Evolutionary conservation across 2,888 invertebrate species (phyloP).

Genomic region (Gandaritis pyraliata): DNA sequence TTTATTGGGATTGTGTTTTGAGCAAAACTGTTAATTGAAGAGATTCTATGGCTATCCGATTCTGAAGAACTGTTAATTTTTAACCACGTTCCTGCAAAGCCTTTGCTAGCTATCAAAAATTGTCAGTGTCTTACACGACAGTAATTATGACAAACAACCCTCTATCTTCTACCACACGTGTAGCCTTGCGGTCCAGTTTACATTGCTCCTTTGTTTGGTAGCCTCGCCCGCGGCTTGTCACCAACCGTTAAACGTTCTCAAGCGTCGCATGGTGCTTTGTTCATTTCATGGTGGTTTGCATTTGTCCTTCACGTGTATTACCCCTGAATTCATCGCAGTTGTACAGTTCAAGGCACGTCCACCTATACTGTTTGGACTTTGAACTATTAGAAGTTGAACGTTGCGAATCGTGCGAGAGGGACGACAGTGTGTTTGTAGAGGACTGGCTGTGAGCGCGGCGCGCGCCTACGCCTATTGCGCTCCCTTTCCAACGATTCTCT

Average conservation of each 20-base stretch:
- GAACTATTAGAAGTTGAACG: no score
- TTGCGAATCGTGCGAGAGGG: no score
- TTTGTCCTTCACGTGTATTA: constrained; percentile 54
- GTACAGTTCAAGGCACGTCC: no score
- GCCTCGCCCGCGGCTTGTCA: constrained; percentile 70
- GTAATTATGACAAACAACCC: constrained; percentile 13
- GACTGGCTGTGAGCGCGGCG: no score
- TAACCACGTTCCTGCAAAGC: no score
- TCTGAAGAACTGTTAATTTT: no score
- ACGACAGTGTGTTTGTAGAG: no score
- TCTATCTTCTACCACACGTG: constrained; percentile 31
- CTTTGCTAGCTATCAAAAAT: background rate
- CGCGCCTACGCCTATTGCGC: no score
- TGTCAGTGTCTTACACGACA: constrained; percentile 8
- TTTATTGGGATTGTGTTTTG: constrained; percentile 38
- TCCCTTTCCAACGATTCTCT: no score
- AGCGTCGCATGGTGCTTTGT: constrained; percentile 63
- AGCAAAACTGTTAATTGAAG: background rate
- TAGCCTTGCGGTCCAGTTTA: constrained; percentile 69
- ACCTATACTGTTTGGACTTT: no score
- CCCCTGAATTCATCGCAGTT: no score
- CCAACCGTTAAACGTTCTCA: constrained; percentile 69
- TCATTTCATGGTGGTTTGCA: constrained; percentile 72
- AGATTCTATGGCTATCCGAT: no score
- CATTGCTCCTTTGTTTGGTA: constrained; percentile 69